Evolutionary conservation across 2,113 vertebrate genomes (phyloP).

Genomic region (Silurus glanis): DNA sequence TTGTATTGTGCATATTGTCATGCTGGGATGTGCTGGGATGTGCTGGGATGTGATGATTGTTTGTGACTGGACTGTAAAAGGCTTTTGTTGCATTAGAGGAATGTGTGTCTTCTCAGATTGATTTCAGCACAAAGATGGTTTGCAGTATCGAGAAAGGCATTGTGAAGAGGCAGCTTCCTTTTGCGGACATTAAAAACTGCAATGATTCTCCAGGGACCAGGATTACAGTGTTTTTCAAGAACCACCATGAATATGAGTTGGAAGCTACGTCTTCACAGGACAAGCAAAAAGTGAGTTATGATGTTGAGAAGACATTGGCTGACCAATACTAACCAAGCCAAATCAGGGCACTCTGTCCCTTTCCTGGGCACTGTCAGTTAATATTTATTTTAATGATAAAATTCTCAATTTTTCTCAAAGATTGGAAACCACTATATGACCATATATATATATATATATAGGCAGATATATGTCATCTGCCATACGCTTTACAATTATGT

Average conservation of each 20-base stretch:
- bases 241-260: constrained; percentile 72
- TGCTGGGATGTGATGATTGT: not conserved
- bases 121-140: constrained; percentile 75
- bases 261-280: constrained; percentile 73
- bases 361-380: not conserved
- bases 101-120: constrained; percentile 65
- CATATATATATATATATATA: not conserved
- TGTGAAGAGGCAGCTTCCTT: constrained; percentile 75
- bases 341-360: not conserved
- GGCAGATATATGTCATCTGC: not conserved
- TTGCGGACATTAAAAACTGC: constrained; percentile 72
- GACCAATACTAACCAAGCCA: not conserved
- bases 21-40: not conserved
- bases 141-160: constrained; percentile 81
- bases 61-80: not conserved
- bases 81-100: not conserved
- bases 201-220: constrained; percentile 67
- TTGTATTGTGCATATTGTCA: not conserved
- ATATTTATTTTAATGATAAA: not conserved
- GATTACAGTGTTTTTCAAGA: constrained; percentile 72
- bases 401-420: too few species aligned
- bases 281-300: constrained; percentile 68
- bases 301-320: not conserved
- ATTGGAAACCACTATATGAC: not conserved
- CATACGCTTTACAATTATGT: not conserved